Base-by-base conservation (phyloP, 2,797 vertebrate species). In the Hypotaenidia philippensis region DNA sequence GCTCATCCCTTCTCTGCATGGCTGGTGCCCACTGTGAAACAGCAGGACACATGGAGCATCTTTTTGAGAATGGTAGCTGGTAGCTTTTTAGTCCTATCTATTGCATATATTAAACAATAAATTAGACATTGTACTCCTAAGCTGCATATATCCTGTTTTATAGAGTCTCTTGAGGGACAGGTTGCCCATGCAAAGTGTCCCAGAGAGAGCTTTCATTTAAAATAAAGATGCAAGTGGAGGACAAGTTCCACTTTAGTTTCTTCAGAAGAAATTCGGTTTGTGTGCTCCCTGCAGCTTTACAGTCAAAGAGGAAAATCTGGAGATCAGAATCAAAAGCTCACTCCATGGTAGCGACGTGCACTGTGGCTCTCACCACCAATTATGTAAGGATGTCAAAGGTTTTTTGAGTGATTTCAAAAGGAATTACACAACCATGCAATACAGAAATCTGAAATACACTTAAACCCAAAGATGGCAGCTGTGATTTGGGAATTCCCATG, bases 401-500 rank as follows among this genome's bases (percentile, higher is more conserved):
- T 63, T n/a, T 61, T 44, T 40, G 1, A 92, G 87, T 49, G 11
- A 53, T 74, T 56, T 91, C 45, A 72, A 74, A 80, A 64, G 61
- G 34, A 80, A 56, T 72, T 83, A 49, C 27, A 64, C 45, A 91
- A 81, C 10, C 2, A 3, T 57, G 79, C 56, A 70, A 60, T 57
- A 85, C 15, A 71, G 29, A 71, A 78, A 90, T 61, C 25, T 55
- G 61, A 81, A 87, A 61, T n/a, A 50, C 0, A 4, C 80, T 64
- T 68, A 78, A 89, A 29, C 6, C 13, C 57, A 65, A 66, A 86
- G 25, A 81, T 18, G 23, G 57, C 45, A 83, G 53, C 27, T 78
- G 8, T 50, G 32, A 83, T 87, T 68, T 61, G 19, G 56, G 72
- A 94, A 93, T 81, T 91, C 61, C 65, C 22, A 78, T 89, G 44